Evolutionary conservation across 2,888 invertebrate genomes (phyloP), one percentile per base, ranked within the genome.

Genomic region (Platynereis dumerilii): DNA sequence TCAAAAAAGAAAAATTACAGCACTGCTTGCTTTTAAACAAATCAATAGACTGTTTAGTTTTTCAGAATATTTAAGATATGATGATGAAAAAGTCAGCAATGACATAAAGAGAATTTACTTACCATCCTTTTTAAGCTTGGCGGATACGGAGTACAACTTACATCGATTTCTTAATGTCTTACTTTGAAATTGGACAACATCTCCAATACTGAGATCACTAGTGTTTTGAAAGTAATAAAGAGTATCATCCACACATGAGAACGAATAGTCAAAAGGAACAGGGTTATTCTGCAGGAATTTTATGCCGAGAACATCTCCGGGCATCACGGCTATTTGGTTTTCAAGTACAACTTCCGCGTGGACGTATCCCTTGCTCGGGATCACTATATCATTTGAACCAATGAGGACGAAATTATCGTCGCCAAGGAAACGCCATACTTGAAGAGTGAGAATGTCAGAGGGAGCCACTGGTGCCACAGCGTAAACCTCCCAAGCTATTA

Each of bases 221-320:
- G 12, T 34, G 12, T 34, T 34, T 34, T 34, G 34, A 12, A 34
- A 34, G 34, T 34, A 34, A 34, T 34, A 34, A 34, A 34, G 7
- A 34, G 34, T 34, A 12, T 34, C 34, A 34, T 34, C 34, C 34
- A 34, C 34, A 22, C 48, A 48, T 5, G n/a, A 22, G n/a, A 20
- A 48, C 7, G 20, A 20, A n/a, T 48, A 48, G 17, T 48, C 48
- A 48, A 48, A 48, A 5, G 22, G 22, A 20, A 48, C 22, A n/a
- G 48, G 48, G 22, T 48, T 48, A 20, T 48, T 22, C 7, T 48
- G 20, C 7, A 22, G n/a, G 22, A 48, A 48, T 22, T n/a, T 20
- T 5, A 48, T n/a, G 5, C 48, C 48, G 3, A 48, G n/a, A 22
- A 48, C 48, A n/a, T 48, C 48, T 48, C 48, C 48, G n/a, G 48